phyloP scores from a whole-genome alignment of 2,888 invertebrate genomes.

The Archips xylosteana region DNA sequence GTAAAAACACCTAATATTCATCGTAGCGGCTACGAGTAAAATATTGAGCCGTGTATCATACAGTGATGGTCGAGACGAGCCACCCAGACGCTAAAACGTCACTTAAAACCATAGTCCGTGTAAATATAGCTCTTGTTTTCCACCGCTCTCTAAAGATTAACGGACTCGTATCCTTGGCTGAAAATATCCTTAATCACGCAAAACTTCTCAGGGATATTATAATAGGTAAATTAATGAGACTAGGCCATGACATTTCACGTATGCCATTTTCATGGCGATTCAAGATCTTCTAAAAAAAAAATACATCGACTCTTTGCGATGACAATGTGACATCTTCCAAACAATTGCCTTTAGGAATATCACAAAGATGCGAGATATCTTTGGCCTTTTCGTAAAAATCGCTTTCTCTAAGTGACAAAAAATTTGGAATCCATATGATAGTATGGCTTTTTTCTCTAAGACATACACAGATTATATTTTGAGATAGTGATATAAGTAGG shows the following conservation, averaged over 20 bases:
- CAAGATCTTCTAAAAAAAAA: too few species aligned
- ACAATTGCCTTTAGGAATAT: too few species aligned
- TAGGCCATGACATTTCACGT: too few species aligned
- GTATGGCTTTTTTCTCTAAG: neutral
- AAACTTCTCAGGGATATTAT: too few species aligned
- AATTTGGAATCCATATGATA: neutral
- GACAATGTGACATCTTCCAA: too few species aligned
- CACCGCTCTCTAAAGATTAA: conserved; percentile 50
- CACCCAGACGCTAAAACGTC: conserved; percentile 79
- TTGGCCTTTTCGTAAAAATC: too few species aligned
- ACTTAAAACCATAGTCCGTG: conserved; percentile 56
- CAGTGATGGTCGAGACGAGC: conserved; percentile 57
- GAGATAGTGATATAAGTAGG: neutral
- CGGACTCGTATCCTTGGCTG: conserved; percentile 40
- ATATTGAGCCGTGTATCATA: conserved; percentile 51
- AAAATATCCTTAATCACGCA: neutral
- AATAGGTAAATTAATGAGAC: too few species aligned
- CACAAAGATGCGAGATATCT: too few species aligned
- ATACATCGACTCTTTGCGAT: too few species aligned
- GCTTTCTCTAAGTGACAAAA: neutral
- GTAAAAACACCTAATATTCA: conserved; percentile 3
- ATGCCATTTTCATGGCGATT: too few species aligned
- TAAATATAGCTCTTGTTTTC: conserved; percentile 66
- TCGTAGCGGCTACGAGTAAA: conserved; percentile 38
- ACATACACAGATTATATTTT: neutral